Evolutionary conservation across 2,888 invertebrate genomes (phyloP).

Genomic region (Noctua fimbriata): DNA sequence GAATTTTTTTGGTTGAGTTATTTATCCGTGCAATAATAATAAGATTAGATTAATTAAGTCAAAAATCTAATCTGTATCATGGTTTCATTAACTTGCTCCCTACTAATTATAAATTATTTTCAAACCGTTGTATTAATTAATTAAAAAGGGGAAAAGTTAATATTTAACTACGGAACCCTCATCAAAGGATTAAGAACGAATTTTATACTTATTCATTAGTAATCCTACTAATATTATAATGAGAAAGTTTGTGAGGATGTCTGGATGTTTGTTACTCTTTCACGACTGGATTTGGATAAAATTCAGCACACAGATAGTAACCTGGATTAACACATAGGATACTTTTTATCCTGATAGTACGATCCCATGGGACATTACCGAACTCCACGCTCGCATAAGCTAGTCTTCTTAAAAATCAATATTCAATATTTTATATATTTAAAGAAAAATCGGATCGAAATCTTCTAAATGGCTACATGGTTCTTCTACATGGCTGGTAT

Average conservation of each 20-base stretch:
- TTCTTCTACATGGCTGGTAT: not conserved
- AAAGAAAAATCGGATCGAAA: not conserved
- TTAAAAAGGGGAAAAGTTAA: not conserved
- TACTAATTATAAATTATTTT: not conserved
- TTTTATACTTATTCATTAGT: not conserved
- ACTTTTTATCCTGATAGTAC: too few relatives aligned
- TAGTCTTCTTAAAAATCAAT: too few relatives aligned
- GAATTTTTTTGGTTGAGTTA: not conserved
- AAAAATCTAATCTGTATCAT: not conserved
- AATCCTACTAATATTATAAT: too few relatives aligned
- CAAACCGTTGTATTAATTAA: constrained; percentile 7
- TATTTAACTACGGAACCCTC: not conserved
- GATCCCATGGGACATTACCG: too few relatives aligned
- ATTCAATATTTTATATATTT: too few relatives aligned
- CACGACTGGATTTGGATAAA: too few relatives aligned
- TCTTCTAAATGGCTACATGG: not conserved
- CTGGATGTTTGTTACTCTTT: too few relatives aligned
- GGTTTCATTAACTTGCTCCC: not conserved
- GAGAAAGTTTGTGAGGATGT: too few relatives aligned
- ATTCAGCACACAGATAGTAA: too few relatives aligned
- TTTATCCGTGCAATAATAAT: not conserved
- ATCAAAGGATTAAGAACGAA: not conserved
- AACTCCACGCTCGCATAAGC: too few relatives aligned
- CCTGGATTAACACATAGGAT: too few relatives aligned
- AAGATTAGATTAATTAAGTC: constrained; percentile 2